Evolutionary conservation across 2,797 vertebrate species (phyloP).

Genomic region (Lepidocolaptes lacrymiger): DNA sequence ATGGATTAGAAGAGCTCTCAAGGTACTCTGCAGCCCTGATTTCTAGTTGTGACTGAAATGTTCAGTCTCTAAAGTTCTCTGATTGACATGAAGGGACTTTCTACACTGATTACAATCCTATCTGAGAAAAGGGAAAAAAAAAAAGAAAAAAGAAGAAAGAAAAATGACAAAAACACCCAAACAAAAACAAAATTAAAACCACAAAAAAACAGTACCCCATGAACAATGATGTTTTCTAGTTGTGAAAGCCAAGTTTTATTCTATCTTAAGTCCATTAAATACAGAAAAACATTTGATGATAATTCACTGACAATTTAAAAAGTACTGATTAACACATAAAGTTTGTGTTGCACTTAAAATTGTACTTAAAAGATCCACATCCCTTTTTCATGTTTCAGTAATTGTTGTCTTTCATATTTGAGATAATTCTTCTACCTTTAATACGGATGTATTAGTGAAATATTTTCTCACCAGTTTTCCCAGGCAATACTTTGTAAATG

Average conservation of each 20-base stretch:
- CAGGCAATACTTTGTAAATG: not conserved
- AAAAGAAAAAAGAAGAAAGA: not conserved
- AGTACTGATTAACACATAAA: not conserved
- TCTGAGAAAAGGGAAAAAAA: not conserved
- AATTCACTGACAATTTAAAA: not conserved
- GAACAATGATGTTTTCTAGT: not conserved
- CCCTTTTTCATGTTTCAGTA: not conserved
- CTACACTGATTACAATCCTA: constrained; percentile 34
- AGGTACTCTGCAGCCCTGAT: not conserved
- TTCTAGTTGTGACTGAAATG: not conserved
- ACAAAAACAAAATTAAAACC: too few relatives aligned
- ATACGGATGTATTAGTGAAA: not conserved
- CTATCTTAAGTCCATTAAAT: not conserved
- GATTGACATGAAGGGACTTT: constrained; percentile 13
- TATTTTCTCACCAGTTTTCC: not conserved
- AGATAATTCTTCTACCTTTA: not conserved
- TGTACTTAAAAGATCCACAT: not conserved
- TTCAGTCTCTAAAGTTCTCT: not conserved
- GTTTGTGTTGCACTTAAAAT: not conserved
- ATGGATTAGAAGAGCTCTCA: not conserved
- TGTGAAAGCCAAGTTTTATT: not conserved
- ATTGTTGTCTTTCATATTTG: not conserved
- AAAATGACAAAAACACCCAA: not conserved
- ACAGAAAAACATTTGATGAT: not conserved
- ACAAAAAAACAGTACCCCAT: not conserved